These are phyloP conservation scores for cattle (Bos taurus) DNA, from an alignment of 2,113 vertebrate genomes.

Conservation along the genomic window DNA sequence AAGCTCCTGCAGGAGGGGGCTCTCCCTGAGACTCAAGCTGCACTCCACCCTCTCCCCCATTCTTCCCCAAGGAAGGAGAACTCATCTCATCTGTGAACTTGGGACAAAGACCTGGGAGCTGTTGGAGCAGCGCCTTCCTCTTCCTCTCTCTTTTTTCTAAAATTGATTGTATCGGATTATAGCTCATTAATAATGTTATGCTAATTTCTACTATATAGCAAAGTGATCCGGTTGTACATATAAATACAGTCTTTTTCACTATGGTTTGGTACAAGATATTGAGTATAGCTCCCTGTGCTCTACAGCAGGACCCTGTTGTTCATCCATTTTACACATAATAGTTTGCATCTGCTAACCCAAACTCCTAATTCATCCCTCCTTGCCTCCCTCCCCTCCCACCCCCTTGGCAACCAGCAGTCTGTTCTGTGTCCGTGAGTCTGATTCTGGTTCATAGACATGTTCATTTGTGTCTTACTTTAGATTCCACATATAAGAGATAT, in stretches of 20 bases:
- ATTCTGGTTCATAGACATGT: neutral
- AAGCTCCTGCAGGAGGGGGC: neutral
- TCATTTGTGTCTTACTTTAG: neutral
- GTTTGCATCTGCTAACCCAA: neutral
- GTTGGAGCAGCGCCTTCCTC: neutral
- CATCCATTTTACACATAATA: rapidly evolving
- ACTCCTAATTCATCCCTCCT: neutral
- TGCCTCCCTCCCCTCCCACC: rapidly evolving
- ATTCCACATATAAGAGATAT: neutral
- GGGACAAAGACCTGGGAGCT: neutral
- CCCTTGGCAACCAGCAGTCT: neutral
- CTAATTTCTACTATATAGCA: neutral
- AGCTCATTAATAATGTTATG: neutral
- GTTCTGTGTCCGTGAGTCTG: neutral
- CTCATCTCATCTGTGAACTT: neutral
- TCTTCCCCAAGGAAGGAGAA: neutral
- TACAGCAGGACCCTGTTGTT: too few relatives aligned
- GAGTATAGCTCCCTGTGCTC: too few relatives aligned
- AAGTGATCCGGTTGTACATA: neutral
- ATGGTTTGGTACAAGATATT: neutral
- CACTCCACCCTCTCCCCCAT: neutral
- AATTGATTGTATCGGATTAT: neutral
- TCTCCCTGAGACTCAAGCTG: neutral
- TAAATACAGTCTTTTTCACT: neutral
- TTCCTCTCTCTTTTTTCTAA: neutral